Conservation (phyloP, 2,113 vertebrate species). For the Lepisosteus osseus region DNA sequence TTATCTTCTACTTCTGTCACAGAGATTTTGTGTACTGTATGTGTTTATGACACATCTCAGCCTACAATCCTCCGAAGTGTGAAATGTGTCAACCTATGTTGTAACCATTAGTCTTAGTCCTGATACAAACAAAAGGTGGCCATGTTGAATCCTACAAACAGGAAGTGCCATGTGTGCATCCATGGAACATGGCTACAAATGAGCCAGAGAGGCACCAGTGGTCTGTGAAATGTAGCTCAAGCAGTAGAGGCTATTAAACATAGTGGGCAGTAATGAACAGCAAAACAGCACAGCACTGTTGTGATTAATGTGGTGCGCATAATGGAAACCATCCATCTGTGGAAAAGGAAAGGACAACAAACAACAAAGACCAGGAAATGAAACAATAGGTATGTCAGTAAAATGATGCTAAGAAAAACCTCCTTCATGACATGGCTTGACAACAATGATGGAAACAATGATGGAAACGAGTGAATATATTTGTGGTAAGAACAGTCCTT, state of each 20-base stretch:
- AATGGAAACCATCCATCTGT: constrained; percentile 7
- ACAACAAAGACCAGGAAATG: neutral
- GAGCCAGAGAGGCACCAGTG: neutral
- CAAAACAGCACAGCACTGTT: neutral
- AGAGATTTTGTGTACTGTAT: too few species aligned
- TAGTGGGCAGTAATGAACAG: neutral
- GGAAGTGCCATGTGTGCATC: neutral
- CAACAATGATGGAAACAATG: too few species aligned
- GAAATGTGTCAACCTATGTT: too few species aligned
- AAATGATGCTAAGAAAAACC: neutral
- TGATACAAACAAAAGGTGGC: neutral
- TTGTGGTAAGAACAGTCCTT: too few species aligned
- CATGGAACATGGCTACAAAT: neutral
- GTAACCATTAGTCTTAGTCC: too few species aligned
- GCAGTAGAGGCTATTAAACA: neutral
- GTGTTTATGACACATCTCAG: too few species aligned
- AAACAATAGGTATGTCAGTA: neutral
- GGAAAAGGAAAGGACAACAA: neutral
- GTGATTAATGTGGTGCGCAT: neutral
- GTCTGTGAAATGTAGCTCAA: neutral
- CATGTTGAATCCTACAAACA: neutral
- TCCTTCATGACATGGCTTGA: neutral
- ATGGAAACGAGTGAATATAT: too few species aligned
- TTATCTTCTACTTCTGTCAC: too few species aligned
- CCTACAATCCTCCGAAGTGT: too few species aligned